Evolutionary conservation across 2,113 vertebrate genomes (phyloP), one percentile per base, ranked within the genome.

Genomic region (Thermophis baileyi): DNA sequence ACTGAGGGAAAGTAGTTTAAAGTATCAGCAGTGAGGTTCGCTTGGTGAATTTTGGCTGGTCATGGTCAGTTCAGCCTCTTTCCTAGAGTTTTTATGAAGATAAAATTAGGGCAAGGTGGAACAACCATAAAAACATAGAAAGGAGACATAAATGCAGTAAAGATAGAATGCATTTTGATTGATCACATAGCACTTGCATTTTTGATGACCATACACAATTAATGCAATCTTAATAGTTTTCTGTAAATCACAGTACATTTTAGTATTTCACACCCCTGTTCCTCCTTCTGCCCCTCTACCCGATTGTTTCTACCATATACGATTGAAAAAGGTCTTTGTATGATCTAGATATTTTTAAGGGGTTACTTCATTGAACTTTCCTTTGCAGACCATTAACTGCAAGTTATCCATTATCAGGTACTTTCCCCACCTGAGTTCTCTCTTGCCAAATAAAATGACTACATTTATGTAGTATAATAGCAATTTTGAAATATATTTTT

Each of bases 401-500:
- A 88, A 16, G 92, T 94, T 93, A 93, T 1, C 30, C 49, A 90
- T 49, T 5, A 54, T 91, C 60, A 63, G 27, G 60, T 25, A 88
- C 69, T 87, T 16, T 27, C 47, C 30, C 87, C 51, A 85, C 93
- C 81, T 95, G n/a, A 87, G 92, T 95, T 91, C 30, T 95, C 91
- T 95, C 46, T 93, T 51, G 90, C 25, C 12, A 93, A 90, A n/a
- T 6, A 91, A 94, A 95, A 90, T 14, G 7, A 90, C 20, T 93
- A 6, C 0, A 94, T 95, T 96, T 92, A 69, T 74, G 30, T 86
- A 92, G 92, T 63, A 87, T 95, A 94, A 89, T 49, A 63, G 30
- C 90, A 90, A 91, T 94, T 93, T 91, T 95, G 10, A 30, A 96
- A 97, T 95, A 94, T 22, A 87, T 44, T 10, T 91, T 93, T 88